Base-by-base conservation (phyloP, 2,113 vertebrate species). In the Pseudopodoces humilis region DNA sequence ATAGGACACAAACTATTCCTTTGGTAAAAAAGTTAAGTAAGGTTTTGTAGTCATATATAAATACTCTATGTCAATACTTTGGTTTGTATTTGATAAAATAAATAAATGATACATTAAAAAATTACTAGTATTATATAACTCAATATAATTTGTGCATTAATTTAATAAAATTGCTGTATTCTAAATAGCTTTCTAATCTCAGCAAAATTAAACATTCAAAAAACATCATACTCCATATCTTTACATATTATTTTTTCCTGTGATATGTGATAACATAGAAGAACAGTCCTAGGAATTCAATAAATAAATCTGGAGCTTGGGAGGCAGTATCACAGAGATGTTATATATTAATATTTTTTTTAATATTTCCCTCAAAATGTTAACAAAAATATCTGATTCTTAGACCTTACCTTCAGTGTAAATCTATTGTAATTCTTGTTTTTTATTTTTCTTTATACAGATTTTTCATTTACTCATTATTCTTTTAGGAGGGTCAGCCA, bases 121-220 rank as follows among this genome's bases (percentile, higher is more conserved):
- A 1, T 0, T 2, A 16, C 1, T n/a, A 6, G 41, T 17, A 35
- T 50, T 33, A 21, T 50, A 70, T 35, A 63, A 1, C 2, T 3
- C 16, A 30, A 43, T n/a, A 47, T 23, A 75, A 56, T 56, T 47
- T 25, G 35, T 68, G 6, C 4, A 65, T 69, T 64, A 68, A 56
- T 24, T 43, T 41, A 82, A 31, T 82, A 49, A 12, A 0, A 13
- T 44, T 53, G 17, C 4, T 64, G 1, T 52, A 27, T 37, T 87
- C 8, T 52, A n/a, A 68, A 35, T 15, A 75, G 6, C 21, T 56
- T 46, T 58, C 37, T 50, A 83, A 80, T 20, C 20, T 80, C 15
- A 31, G 44, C 17, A 84, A 68, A 85, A 78, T 14, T 4, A 56
- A 46, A 0, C 8, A 35, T 60, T 89, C 47, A 10, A 56, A 85